Base-by-base conservation (phyloP, 2,888 invertebrate species). In the Polydrusus cervinus region DNA sequence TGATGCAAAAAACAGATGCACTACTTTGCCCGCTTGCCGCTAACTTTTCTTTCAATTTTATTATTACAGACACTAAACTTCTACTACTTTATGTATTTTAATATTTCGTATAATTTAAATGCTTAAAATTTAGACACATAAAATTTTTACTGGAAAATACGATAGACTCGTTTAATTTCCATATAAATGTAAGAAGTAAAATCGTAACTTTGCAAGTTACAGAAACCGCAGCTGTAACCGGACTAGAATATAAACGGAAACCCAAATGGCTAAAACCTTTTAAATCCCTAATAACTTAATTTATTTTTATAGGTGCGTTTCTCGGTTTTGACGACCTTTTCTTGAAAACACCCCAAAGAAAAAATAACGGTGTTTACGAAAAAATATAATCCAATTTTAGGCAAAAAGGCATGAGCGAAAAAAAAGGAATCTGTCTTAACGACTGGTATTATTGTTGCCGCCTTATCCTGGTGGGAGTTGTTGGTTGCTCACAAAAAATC, bases 201-300 rank as follows among this genome's bases (percentile, higher is more conserved):
- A 43, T 43, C 43, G 43, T 43, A 43, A 43, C n/a, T 43, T 43
- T 43, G 13, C 43, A 53, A 53, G 53, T 53, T 30, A 30, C 13
- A 30, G 9, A 30, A 53, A 8, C 13, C n/a, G 25, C 53, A 45
- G 25, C 62, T 47, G 25, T 30, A 25, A 62, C 62, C 47, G n/a
- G 30, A 25, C 62, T 2, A 18, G 47, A 47, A 49, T 49, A 49
- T 38, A 30, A 47, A 25, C 34, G 49, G 47, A 49, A 65, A 38
- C 38, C 61, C 67, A 51, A 74, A 70, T 70, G 60, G 65, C 53
- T 60, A 47, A 74, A 74, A 69, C 74, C 74, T 70, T 74, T 74
- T 74, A 64, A 60, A 40, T 18, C 70, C 43, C 60, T 70, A 74
- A 74, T 74, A 70, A 70, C 60, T 70, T 74, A 74, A 74, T 74